Conservation (phyloP, 2,888 invertebrate genomes). For the Tortricodes alternella region DNA sequence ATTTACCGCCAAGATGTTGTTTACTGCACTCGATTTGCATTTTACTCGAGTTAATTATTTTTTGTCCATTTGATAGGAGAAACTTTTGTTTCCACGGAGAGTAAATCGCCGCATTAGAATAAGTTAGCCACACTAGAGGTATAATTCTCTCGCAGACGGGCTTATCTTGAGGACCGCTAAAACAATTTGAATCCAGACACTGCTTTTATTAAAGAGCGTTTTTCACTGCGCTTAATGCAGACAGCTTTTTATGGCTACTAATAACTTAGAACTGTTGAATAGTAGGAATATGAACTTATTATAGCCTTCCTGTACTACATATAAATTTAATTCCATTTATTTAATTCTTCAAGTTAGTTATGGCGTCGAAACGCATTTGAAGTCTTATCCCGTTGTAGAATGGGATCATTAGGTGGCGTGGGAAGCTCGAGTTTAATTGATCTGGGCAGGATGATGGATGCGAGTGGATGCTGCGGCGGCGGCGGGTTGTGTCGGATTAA, state of each 20-base stretch:
- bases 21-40: slow-evolving; percentile 55
- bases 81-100: slow-evolving; percentile 29
- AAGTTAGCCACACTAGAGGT: slow-evolving; percentile 27
- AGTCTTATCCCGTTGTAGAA: slow-evolving; percentile 39
- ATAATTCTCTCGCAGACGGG: slow-evolving; percentile 24
- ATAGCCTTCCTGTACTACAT: slow-evolving; percentile 10
- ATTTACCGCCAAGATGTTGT: slow-evolving; percentile 63
- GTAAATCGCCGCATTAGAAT: slow-evolving; percentile 26
- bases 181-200: slow-evolving; percentile 28
- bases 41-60: slow-evolving; percentile 56
- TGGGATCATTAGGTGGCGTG: slow-evolving; percentile 46
- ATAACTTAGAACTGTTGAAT: slow-evolving; percentile 22
- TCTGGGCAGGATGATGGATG: slow-evolving; percentile 64
- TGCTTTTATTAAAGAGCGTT: slow-evolving; percentile 27
- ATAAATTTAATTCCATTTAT: slow-evolving; percentile 24
- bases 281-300: slow-evolving; percentile 13
- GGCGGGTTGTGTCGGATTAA: slow-evolving; percentile 54
- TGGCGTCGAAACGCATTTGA: slow-evolving; percentile 38
- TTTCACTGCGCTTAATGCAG: slow-evolving; percentile 17
- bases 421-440: slow-evolving; percentile 59
- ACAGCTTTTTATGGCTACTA: slow-evolving; percentile 19
- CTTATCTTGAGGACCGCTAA: slow-evolving; percentile 26
- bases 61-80: slow-evolving; percentile 37
- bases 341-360: slow-evolving; percentile 12
- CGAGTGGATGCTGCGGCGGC: slow-evolving; percentile 43